Conservation (phyloP, 1,140 invertebrate genomes). For the Scaptodrosophila lebanonensis region DNA sequence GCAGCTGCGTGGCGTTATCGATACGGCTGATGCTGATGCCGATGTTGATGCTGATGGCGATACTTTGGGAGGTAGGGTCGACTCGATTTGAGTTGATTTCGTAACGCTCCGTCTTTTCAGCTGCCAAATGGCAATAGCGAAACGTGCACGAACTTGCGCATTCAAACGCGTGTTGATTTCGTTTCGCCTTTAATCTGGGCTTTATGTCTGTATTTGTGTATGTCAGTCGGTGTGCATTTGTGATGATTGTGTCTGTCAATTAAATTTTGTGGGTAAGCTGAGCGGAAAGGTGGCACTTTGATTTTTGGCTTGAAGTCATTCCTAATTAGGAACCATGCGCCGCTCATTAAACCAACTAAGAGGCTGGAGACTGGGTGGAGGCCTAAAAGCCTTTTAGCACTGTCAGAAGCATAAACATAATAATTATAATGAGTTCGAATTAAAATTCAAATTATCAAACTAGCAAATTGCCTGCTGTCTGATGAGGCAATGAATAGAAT, state of each 20-base stretch:
- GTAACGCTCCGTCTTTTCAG: too few relatives aligned
- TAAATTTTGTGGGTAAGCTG: not conserved
- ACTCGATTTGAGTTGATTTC: too few relatives aligned
- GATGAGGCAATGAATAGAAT: conserved; percentile 4
- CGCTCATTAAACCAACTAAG: conserved; percentile 48
- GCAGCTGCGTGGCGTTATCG: conserved; percentile 19
- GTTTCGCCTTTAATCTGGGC: too few relatives aligned
- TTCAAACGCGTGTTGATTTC: too few relatives aligned
- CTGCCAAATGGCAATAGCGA: too few relatives aligned
- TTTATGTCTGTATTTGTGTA: too few relatives aligned
- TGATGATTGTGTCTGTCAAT: conserved; percentile 1
- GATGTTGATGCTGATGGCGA: too few relatives aligned
- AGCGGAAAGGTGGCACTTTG: not conserved
- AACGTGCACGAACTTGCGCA: too few relatives aligned
- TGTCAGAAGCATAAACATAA: conserved; percentile 56
- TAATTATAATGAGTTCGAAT: conserved; percentile 69
- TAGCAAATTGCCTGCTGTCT: conserved; percentile 51
- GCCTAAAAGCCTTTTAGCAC: conserved; percentile 36
- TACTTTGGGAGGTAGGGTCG: too few relatives aligned
- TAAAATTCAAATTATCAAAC: conserved; percentile 68
- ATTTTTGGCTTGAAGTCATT: not conserved
- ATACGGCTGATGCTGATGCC: conserved; percentile 25
- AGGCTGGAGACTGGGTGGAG: not conserved
- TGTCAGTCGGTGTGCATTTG: too few relatives aligned
- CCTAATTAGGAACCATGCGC: conserved; percentile 43